Evolutionary conservation across 2,797 vertebrate species (phyloP), one percentile per base, ranked within the genome.

Genomic region (Limosa lapponica): DNA sequence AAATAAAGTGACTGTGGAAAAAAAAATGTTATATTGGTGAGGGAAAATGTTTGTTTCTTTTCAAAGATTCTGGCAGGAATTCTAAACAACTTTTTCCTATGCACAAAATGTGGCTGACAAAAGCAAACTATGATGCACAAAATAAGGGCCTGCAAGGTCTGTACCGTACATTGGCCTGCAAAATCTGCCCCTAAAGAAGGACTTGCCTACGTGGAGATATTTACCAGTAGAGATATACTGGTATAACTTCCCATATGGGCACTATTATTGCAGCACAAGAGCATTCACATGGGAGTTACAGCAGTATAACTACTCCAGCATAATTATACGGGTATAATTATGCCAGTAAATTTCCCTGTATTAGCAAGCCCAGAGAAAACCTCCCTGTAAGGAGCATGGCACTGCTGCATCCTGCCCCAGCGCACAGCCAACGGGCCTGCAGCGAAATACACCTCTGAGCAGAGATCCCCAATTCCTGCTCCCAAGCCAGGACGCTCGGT

Each of bases 311-410:
- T 96, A 96, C 96, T 96, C 91, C 94, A 91, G 94, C 90, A 93
- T 97, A 97, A 97, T 97, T 97, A 97, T 94, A 92, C 3, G n/a
- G 87, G 95, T 89, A 91, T 97, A 97, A 97, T 97, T 96, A 97
- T 88, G 89, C 91, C 94, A 96, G 94, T 96, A 96, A 97, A 97
- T 97, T 97, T 97, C 95, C 91, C 92, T 69, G 94, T 92, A 92
- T 97, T 94, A 95, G 96, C 84, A 94, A 95, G 61, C 52, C 79
- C 41, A 17, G 87, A 95, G 87, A 94, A 94, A 95, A 91, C 24
- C 87, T 92, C 83, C 78, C 82, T 70, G 91, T 32, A 43, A 88
- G 79, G 87, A 95, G 89, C 91, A 51, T 2, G 3, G 84, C 82
- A 58, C 48, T 39, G 62, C 92, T 87, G 73, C 49, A 46, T 58